Conservation (phyloP, 2,888 invertebrate species). For the Drosophila fulvimacula region DNA sequence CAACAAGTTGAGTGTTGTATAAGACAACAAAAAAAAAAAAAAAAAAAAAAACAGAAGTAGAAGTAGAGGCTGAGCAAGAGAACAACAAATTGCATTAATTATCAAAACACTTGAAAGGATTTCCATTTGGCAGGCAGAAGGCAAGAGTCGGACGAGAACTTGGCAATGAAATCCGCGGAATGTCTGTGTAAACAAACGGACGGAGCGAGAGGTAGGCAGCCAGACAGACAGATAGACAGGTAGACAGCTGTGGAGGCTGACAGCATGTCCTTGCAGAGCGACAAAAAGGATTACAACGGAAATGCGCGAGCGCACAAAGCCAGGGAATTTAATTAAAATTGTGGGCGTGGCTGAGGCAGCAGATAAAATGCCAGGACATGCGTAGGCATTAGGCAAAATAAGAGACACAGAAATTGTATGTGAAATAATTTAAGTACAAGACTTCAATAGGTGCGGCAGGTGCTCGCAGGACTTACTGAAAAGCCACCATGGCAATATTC, state of each 20-base stretch:
- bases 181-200: slow-evolving; percentile 63
- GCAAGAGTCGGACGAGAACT: slow-evolving; percentile 40
- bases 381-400: slow-evolving; percentile 39
- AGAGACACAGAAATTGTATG: slow-evolving; percentile 1
- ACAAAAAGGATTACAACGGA: slow-evolving; percentile 71
- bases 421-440: slow-evolving; percentile 36
- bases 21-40: neutral
- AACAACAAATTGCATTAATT: slow-evolving; percentile 75
- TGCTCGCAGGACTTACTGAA: slow-evolving; percentile 90
- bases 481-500: slow-evolving; percentile 95
- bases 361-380: slow-evolving; percentile 40
- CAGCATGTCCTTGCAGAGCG: slow-evolving; percentile 39
- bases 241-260: slow-evolving; percentile 2
- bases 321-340: slow-evolving; percentile 76
- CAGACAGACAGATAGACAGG: neutral
- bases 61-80: slow-evolving; percentile 25
- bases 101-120: slow-evolving; percentile 70
- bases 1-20: slow-evolving; percentile 46
- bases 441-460: neutral
- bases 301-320: slow-evolving; percentile 60
- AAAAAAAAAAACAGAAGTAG: slow-evolving; percentile 2
- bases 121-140: slow-evolving; percentile 50
- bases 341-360: slow-evolving; percentile 37
- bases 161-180: slow-evolving; percentile 51
- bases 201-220: slow-evolving; percentile 10